These are phyloP conservation scores for Gasteruption jaculator DNA, from an alignment of 2,888 invertebrate species.

Conservation along the genomic window DNA sequence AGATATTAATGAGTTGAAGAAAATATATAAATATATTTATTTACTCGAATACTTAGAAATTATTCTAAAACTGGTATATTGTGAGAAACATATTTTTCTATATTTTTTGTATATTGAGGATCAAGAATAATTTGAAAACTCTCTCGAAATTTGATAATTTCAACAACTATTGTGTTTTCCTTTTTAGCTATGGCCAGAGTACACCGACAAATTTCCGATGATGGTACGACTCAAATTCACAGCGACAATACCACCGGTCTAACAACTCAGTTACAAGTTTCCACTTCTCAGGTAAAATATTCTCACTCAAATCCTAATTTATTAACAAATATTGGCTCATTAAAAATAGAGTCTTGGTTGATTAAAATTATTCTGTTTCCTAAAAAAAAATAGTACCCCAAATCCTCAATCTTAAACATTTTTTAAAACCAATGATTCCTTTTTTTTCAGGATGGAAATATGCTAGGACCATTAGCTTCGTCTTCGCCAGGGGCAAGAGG, in stretches of 20 bases:
- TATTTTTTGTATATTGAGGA: conserved; percentile 18
- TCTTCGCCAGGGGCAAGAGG: conserved; percentile 33
- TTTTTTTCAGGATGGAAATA: conserved; percentile 37
- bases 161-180: conserved; percentile 14
- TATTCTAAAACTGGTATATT: conserved; percentile 7
- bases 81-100: conserved; percentile 14
- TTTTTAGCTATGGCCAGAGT: conserved; percentile 57
- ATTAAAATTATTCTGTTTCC: background rate
- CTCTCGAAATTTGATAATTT: conserved; percentile 7
- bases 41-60: too few relatives aligned
- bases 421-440: background rate
- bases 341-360: too few relatives aligned
- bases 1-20: conserved; percentile 3
- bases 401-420: too few relatives aligned
- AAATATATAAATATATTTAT: conserved; percentile 14
- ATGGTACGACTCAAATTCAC: conserved; percentile 39
- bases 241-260: conserved; percentile 40
- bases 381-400: background rate
- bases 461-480: conserved; percentile 41
- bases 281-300: conserved; percentile 50
- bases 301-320: background rate
- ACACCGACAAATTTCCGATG: conserved; percentile 54
- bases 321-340: too few relatives aligned
- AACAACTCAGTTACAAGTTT: conserved; percentile 53
- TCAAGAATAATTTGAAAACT: too few relatives aligned